Evolutionary conservation across 1,140 invertebrate genomes (phyloP).

Genomic region (Brachionus rotundiformis): DNA sequence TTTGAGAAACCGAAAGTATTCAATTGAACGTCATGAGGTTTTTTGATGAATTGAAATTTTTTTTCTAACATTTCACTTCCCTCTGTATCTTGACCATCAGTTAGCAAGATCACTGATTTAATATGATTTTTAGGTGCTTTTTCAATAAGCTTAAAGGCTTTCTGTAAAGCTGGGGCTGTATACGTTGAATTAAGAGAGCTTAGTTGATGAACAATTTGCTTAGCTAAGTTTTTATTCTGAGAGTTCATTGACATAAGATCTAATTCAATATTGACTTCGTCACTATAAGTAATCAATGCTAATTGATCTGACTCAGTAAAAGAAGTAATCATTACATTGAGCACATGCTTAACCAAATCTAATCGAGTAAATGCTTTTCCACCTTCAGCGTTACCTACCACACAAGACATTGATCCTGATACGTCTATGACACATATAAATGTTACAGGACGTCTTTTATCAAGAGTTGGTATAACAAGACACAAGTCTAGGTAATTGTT

Average conservation of each 20-base stretch:
- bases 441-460: not conserved
- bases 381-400: not conserved
- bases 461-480: not conserved
- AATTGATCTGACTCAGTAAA: not conserved
- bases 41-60: slow-evolving; percentile 30
- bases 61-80: slow-evolving; percentile 25
- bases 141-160: slow-evolving; percentile 10
- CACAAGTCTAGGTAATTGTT: not conserved
- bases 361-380: slow-evolving; percentile 9
- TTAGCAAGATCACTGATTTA: slow-evolving; percentile 37
- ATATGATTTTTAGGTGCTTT: slow-evolving; percentile 22
- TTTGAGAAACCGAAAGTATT: slow-evolving; percentile 46
- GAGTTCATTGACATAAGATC: slow-evolving; percentile 1
- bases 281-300: slow-evolving; percentile 9
- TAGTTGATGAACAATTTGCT: not conserved
- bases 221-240: slow-evolving; percentile 16
- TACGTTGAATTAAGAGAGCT: not conserved
- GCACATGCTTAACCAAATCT: slow-evolving; percentile 45
- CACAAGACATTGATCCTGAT: slow-evolving; percentile 36
- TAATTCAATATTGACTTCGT: not conserved
- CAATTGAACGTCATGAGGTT: slow-evolving; percentile 35
- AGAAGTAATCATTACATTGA: slow-evolving; percentile 45
- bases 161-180: slow-evolving; percentile 18
- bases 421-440: slow-evolving; percentile 50
- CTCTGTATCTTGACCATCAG: slow-evolving; percentile 36